phyloP scores from a whole-genome alignment of 1,140 invertebrate species.

The Oryctes rhinoceros region DNA sequence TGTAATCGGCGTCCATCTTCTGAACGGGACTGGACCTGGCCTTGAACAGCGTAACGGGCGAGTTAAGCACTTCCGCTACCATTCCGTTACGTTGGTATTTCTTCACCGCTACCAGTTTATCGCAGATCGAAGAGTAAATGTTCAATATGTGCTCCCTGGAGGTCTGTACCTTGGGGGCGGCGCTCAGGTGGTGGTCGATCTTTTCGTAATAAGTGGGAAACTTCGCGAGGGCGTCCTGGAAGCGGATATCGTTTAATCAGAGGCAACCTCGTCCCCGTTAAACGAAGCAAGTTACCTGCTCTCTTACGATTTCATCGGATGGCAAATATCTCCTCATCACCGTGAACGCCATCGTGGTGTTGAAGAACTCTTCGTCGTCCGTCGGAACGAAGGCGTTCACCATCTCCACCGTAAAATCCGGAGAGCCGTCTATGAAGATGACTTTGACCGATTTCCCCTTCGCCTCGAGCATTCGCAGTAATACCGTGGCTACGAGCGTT shows the following conservation, averaged over 20 bases:
- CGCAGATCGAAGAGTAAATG: neutral
- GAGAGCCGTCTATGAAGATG: constrained; percentile 68
- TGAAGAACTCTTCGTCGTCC: constrained; percentile 60
- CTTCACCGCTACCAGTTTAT: constrained; percentile 65
- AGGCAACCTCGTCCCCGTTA: neutral
- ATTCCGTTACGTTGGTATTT: constrained; percentile 65
- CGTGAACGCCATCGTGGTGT: constrained; percentile 65
- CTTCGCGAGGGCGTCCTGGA: neutral
- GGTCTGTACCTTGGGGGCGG: neutral
- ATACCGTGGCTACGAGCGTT: constrained; percentile 64
- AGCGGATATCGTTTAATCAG: neutral
- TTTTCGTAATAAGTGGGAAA: neutral
- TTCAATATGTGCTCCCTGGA: neutral
- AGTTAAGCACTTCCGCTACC: constrained; percentile 61
- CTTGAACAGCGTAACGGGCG: constrained; percentile 68
- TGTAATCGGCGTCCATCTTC: constrained; percentile 69
- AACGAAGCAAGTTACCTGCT: constrained; percentile 55
- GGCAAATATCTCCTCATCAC: constrained; percentile 65
- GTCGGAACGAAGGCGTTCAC: constrained; percentile 59
- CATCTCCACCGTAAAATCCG: constrained; percentile 65
- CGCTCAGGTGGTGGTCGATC: neutral
- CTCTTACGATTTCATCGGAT: constrained; percentile 64
- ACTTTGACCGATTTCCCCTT: constrained; percentile 65
- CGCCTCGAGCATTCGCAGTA: constrained; percentile 66
- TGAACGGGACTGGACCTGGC: constrained; percentile 64